These are phyloP conservation scores for Drosophila nigritarsus DNA, from an alignment of 2,888 invertebrate genomes.

Conservation along the genomic window DNA sequence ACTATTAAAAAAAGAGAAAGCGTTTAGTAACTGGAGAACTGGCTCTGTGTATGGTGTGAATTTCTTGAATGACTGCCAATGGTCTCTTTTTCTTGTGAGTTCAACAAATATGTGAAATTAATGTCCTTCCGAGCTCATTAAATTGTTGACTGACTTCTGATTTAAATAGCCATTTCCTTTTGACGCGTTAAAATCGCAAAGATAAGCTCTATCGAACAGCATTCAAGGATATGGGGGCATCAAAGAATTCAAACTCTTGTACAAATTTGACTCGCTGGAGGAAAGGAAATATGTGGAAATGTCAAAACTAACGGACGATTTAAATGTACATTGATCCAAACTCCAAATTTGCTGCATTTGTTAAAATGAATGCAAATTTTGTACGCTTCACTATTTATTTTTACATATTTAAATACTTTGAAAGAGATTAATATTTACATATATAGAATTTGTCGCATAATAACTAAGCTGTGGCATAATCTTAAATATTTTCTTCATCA, in stretches of 20 bases:
- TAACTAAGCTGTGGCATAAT: background rate
- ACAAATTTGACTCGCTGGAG: too few relatives aligned
- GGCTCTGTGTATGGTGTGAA: background rate
- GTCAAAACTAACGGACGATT: too few relatives aligned
- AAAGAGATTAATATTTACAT: background rate
- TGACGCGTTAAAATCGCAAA: background rate
- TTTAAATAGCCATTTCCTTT: too few relatives aligned
- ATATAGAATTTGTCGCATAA: background rate
- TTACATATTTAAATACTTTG: too few relatives aligned
- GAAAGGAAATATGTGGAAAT: too few relatives aligned
- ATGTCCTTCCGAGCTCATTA: too few relatives aligned
- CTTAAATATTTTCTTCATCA: conserved; percentile 17
- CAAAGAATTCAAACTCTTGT: background rate
- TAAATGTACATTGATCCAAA: too few relatives aligned
- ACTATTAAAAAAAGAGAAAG: too few relatives aligned
- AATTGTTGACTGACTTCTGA: too few relatives aligned
- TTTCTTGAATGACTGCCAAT: background rate
- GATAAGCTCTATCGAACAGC: background rate
- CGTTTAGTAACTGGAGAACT: too few relatives aligned
- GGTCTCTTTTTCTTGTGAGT: background rate
- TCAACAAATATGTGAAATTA: background rate
- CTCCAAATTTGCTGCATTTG: background rate
- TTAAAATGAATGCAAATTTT: background rate
- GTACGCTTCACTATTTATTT: background rate
- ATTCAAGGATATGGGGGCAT: background rate